Evolutionary conservation across 2,888 invertebrate genomes (phyloP), one percentile per base, ranked within the genome.

Genomic region (Germaria angustata): DNA sequence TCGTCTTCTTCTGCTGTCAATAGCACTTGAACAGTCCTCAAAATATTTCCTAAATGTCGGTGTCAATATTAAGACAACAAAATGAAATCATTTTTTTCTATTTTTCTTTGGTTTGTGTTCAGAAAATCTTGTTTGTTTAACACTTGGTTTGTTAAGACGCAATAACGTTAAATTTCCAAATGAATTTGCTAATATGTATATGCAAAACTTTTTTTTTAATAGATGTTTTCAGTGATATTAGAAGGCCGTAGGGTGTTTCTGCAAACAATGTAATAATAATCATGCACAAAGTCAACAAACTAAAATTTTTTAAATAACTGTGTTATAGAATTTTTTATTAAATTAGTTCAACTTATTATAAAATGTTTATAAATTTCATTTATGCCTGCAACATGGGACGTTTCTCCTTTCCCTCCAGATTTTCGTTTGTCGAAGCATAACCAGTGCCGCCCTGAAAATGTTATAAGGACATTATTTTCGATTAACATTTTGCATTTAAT

Each of bases 361-460:
- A 44, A n/a, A n/a, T 13, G 15, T 39, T 68, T 36, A 36, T 51
- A 9, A 22, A 34, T 4, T 32, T 11, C n/a, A 80, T 55, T 92
- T 94, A 96, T 36, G 95, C 96, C 91, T 97, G 97, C 83, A 97
- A 91, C 24, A 96, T 96, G 65, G 97, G 97, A 72, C 97, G 92
- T 85, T 95, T 94, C 89, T 96, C 95, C 90, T 95, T 96, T 9
- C 95, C 97, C 90, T 97, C 94, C 72, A 99, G 92, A 86, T 95
- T 94, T 44, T 94, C 93, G 89, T 98, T 98, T 32, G 97, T 97
- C 44, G 94, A 94, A 6, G 98, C 93, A 92, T 98, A 99, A 13
- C 99, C 99, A 15, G 98, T 98, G 41, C 99, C 99, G 87, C 99
- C 99, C 95, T 96, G 88, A 75, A 92, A 84, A 79, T 20, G 17